Evolutionary conservation across 2,797 vertebrate genomes (phyloP), one percentile per base, ranked within the genome.

Genomic region (Paguma larvata): DNA sequence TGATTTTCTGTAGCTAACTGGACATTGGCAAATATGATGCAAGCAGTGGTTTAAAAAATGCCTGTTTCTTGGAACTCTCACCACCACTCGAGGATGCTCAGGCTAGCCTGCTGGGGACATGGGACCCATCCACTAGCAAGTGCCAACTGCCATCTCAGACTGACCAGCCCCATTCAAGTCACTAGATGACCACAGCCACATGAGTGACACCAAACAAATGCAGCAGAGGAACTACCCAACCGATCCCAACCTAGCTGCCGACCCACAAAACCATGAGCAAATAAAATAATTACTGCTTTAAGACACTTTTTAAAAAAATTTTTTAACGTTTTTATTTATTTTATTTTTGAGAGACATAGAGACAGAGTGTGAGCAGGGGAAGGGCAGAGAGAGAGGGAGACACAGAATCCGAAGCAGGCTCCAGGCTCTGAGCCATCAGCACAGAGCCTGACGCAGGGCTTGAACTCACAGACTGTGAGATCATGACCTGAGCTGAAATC

Each of bases 251-350:
- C 27, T 48, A 94, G 25, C 30, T 70, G 27, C 48, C 83, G 75
- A 93, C 32, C 27, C 53, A 95, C 30, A 93, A 53, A 91, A 88
- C 75, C 72, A 85, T 85, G 34, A 90, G 41, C 32, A 91, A 77
- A 68, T 75, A 27, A 78, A 73, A 51, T 62, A 53, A 56, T 72
- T 67, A 56, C 25, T 67, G n/a, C 46, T 83, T 79, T 85, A 62
- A 89, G 46, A 34, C 82, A 53, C 23, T 91, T 15, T 38, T 38
- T 38, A 38, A 38, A 38, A 38, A 38, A 38, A 38, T 2, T 38
- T 38, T 38, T 38, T 38, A 3, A 38, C 38, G 38, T 38, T 38
- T 38, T 38, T 38, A 38, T 38, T 38, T 38, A 38, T 38, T 38
- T 38, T 38, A 38, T 38, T 38, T 38, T 38, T 38, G 38, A 38